phyloP scores from a whole-genome alignment of 2,797 vertebrate genomes.

The Characodon lateralis region DNA sequence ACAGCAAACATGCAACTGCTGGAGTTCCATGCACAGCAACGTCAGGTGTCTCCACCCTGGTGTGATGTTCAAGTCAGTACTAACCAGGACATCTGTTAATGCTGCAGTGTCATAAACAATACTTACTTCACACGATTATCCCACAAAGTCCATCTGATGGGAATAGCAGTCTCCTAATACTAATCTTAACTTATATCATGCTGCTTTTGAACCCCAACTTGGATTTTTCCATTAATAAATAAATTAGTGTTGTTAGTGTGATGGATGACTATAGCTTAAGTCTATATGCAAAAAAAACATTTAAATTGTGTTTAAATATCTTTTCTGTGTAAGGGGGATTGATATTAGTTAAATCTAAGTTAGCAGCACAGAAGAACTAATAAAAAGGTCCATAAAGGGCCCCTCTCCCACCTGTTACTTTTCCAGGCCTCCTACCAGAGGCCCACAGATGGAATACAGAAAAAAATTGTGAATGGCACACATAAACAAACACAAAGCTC shows the following conservation, averaged over 20 bases:
- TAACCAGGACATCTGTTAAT: not conserved
- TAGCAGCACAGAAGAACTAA: not conserved
- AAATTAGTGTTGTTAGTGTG: not conserved
- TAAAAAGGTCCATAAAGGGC: not conserved
- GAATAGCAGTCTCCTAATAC: slow-evolving; percentile 36
- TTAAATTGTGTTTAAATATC: not conserved
- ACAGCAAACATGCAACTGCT: not conserved
- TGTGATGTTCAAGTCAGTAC: not conserved
- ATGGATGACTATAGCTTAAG: too few species aligned
- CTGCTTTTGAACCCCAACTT: slow-evolving; percentile 13
- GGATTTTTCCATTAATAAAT: not conserved
- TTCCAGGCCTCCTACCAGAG: not conserved
- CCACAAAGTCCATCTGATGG: not conserved
- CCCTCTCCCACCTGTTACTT: slow-evolving; percentile 2
- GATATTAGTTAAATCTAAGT: not conserved
- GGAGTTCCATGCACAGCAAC: not conserved
- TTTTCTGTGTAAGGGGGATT: not conserved
- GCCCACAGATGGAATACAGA: not conserved
- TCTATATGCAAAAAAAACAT: not conserved
- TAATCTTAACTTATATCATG: slow-evolving; percentile 12
- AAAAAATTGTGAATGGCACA: not conserved
- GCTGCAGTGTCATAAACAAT: not conserved
- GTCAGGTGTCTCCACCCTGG: not conserved
- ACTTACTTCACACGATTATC: not conserved
- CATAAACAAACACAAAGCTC: not conserved